Percentiles rank a stretch among this genome's conserved stretches.
phyloP scores from a whole-genome alignment of 2,888 invertebrate genomes.

The Gasteruption jaculator region DNA sequence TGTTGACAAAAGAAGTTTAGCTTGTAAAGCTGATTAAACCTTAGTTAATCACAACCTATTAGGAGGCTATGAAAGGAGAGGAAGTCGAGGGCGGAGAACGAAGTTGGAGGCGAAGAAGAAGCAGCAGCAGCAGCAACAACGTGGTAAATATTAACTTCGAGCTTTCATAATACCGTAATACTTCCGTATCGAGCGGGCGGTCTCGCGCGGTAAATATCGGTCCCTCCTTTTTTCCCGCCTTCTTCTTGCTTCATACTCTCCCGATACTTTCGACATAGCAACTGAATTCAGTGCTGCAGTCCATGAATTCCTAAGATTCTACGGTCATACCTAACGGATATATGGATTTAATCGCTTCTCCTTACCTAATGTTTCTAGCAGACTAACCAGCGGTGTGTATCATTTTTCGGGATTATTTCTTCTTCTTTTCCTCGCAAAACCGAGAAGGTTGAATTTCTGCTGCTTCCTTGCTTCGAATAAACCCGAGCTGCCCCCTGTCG shows the following conservation, averaged over 20 bases:
- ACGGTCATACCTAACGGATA: conserved; percentile 30
- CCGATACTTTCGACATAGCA: conserved; percentile 39
- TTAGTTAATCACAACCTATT: conserved; percentile 48
- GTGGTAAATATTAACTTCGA: too few species aligned
- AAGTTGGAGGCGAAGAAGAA: too few species aligned
- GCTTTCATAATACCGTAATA: too few species aligned
- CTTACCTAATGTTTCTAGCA: conserved; percentile 24
- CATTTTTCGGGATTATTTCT: too few species aligned
- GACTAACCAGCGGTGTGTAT: too few species aligned
- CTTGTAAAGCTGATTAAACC: conserved; percentile 51
- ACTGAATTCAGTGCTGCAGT: conserved; percentile 48
- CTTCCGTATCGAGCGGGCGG: conserved; percentile 42
- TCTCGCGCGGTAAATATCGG: conserved; percentile 43
- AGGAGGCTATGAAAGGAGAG: conserved; percentile 30
- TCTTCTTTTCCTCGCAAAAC: too few species aligned
- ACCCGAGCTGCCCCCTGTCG: too few species aligned
- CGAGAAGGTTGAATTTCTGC: too few species aligned
- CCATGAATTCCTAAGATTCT: conserved; percentile 45
- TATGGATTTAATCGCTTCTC: neutral
- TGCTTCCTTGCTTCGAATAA: too few species aligned
- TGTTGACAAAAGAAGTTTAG: conserved; percentile 50
- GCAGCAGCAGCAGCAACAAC: too few species aligned
- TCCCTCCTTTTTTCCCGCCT: conserved; percentile 15
- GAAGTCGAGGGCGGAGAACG: too few species aligned
- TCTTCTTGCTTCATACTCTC: conserved; percentile 27